Percentiles rank a stretch among this genome's conserved stretches.
Evolutionary conservation across 1,140 invertebrate genomes (phyloP).

Genomic region (Diorhabda carinulata): DNA sequence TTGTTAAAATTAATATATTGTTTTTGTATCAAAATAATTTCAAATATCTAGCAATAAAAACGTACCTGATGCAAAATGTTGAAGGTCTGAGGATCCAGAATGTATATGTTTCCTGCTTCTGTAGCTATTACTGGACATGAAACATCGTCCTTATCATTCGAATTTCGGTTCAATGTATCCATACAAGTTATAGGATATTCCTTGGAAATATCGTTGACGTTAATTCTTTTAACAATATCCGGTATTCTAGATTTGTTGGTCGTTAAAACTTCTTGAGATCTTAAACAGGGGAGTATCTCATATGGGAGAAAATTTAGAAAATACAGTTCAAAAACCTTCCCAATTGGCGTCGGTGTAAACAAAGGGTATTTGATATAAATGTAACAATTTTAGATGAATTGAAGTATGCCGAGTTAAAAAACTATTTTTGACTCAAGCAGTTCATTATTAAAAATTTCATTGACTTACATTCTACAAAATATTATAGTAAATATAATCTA

Average conservation of each 20-base stretch:
- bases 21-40: no score
- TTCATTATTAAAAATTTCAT: no score
- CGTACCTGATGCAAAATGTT: constrained; percentile 58
- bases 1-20: no score
- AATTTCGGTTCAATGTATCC: constrained; percentile 68
- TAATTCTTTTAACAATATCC: not conserved
- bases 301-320: no score
- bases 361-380: no score
- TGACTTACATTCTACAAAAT: no score
- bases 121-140: constrained; percentile 84
- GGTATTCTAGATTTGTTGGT: constrained; percentile 5
- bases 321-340: no score
- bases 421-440: no score
- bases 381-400: no score
- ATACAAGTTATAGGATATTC: constrained; percentile 75
- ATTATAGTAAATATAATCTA: no score
- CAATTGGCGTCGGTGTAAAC: no score
- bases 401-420: no score
- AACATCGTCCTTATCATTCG: constrained; percentile 68
- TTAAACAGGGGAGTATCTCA: not conserved
- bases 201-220: constrained; percentile 20
- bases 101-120: constrained; percentile 76
- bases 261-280: constrained; percentile 12
- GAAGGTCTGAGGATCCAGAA: constrained; percentile 85
- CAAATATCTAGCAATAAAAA: not conserved